A percentile compares a stretch with the other conserved stretches of the same genome.
Evolutionary conservation across 2,113 vertebrate genomes (phyloP).

Genomic region (Patagioenas fasciata): DNA sequence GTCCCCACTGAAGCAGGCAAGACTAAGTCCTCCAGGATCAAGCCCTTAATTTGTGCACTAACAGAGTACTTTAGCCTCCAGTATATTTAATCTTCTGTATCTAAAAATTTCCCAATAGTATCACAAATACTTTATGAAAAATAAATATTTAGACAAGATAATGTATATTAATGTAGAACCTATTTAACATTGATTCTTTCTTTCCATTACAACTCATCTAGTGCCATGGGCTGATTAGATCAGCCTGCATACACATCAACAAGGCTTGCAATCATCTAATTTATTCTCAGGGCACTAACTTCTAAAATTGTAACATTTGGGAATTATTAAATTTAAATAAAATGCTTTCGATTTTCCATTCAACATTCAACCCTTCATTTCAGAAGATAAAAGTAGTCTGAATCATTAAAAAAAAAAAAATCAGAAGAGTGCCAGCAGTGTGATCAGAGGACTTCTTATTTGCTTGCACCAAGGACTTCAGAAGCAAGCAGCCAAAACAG

Average conservation of each 20-base stretch:
- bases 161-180: conserved; percentile 29
- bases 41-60: conserved; percentile 4
- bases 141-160: conserved; percentile 58
- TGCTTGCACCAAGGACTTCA: background rate
- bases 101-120: conserved; percentile 18
- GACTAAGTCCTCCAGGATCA: background rate
- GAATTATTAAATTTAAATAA: conserved; percentile 49
- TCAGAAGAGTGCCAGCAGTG: background rate
- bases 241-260: background rate
- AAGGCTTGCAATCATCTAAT: conserved; percentile 3
- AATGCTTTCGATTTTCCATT: background rate
- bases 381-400: background rate
- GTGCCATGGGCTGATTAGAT: conserved; percentile 19
- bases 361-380: background rate
- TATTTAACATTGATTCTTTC: conserved; percentile 49
- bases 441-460: background rate
- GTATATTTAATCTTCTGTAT: conserved; percentile 3
- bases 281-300: background rate
- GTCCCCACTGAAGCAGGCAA: background rate
- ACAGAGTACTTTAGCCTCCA: background rate
- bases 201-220: conserved; percentile 39
- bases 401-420: background rate
- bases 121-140: conserved; percentile 40
- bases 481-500: background rate
- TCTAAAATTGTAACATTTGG: conserved; percentile 15